Evolutionary conservation across 2,113 vertebrate species (phyloP).

Genomic region (Prionailurus bengalensis): DNA sequence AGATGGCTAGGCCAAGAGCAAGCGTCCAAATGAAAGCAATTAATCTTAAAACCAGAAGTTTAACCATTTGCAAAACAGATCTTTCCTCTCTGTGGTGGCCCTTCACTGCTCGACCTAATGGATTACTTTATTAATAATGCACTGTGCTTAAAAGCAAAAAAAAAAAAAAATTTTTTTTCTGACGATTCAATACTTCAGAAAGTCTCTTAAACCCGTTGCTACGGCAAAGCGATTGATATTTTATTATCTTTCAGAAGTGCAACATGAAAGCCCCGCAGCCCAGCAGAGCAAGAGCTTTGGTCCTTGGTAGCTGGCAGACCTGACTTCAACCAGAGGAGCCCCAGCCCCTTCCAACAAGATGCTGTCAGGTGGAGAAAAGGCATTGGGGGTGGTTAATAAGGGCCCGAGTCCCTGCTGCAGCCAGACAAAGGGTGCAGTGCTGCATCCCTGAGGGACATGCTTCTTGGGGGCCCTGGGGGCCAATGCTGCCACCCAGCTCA

Average conservation of each 20-base stretch:
- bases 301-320: constrained; percentile 78
- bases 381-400: constrained; percentile 68
- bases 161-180: constrained; percentile 80
- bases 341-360: constrained; percentile 71
- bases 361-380: constrained; percentile 70
- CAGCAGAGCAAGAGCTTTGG: constrained; percentile 82
- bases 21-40: constrained; percentile 90
- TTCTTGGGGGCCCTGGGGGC: background rate
- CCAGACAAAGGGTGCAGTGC: constrained; percentile 71
- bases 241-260: constrained; percentile 88
- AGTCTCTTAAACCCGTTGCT: constrained; percentile 87
- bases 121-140: constrained; percentile 93
- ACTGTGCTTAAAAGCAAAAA: constrained; percentile 90
- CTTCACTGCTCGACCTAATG: constrained; percentile 90
- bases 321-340: constrained; percentile 78
- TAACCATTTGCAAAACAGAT: constrained; percentile 89
- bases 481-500: background rate
- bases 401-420: constrained; percentile 19
- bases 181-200: constrained; percentile 88
- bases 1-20: constrained; percentile 86
- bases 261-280: constrained; percentile 88
- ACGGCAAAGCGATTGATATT: constrained; percentile 88
- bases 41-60: constrained; percentile 91
- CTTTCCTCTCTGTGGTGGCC: constrained; percentile 90
- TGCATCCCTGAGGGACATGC: background rate